Base-by-base conservation (phyloP, 2,797 vertebrate genomes). In the Alauda arvensis region DNA sequence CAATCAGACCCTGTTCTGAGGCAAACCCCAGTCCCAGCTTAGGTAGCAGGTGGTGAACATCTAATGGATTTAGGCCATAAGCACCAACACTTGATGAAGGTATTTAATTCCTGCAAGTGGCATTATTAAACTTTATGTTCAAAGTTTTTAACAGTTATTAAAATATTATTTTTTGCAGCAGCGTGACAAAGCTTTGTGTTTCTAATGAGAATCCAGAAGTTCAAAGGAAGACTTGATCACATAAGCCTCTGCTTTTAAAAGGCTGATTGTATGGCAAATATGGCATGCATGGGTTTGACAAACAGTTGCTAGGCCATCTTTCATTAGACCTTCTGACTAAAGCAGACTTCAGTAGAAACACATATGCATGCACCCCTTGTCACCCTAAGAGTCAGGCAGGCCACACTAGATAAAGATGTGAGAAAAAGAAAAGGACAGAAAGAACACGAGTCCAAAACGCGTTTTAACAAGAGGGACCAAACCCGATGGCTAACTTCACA, bases 61-160 rank as follows among this genome's bases (percentile, higher is more conserved):
- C 53, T 43, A 83, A 31, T 0, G 0, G 24, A 40, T 67, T 82
- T 88, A 83, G 68, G 7, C 53, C 31, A 15, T 79, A 68, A 84
- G 39, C 59, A 72, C 6, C 0, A 0, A 33, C 0, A 0, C 28
- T 80, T 0, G 0, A 42, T 45, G 17, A 12, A 77, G 56, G 7
- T 56, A 68, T 81, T 88, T 86, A 77, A 84, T 83, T 77, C 34
- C 62, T 93, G 65, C 33, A 93, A 93, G 69, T 48, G 12, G 86
- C 60, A 39, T 66, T 80, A 60, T 52, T 83, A 79, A 88, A 83
- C 34, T 85, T 91, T 29, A 72, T 49, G 49, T 90, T 89, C 70
- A 87, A 87, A 83, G 45, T n/a, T 67, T 65, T 93, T 89, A 88
- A 59, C 37, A 75, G 52, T 82, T 91, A 82, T 60, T 94, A 92